Evolutionary conservation across 2,888 invertebrate species (phyloP), one percentile per base, ranked within the genome.

Genomic region (Hesperia comma): DNA sequence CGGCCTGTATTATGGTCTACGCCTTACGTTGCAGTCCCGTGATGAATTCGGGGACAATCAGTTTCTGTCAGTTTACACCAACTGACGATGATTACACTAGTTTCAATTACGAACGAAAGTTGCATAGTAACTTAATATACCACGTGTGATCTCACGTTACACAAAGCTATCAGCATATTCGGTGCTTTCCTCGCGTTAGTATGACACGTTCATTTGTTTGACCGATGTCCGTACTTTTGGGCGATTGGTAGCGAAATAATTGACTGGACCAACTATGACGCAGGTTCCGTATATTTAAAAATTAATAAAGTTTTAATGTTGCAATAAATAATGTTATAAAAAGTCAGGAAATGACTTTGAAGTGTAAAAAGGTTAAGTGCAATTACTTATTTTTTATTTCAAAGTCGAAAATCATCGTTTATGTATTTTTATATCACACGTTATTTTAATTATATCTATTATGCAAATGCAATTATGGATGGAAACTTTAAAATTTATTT

Each of bases 191-290:
- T 75, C 74, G 72, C 77, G 75, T 74, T 71, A 74, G 67, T 66
- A 69, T 76, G 76, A 77, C 76, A 76, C 79, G 77, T 78, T 76
- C 77, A 77, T 79, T 75, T 75, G 69, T 72, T 71, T 77, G 68
- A 67, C 61, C 68, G 72, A 73, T 71, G 63, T 61, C 73, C 67
- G 68, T 51, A 67, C 60, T 69, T 46, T 58, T 67, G 61, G 57
- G 54, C 63, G 68, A 71, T 68, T 70, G 67, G 67, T 53, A 60
- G 60, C 67, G 58, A 56, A 69, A 68, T 69, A 71, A 70, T 71
- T 68, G 17, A 33, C n/a, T 53, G 21, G 6, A 53, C 6, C 10
- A 33, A 17, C 1, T 26, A 3, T 33, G 7, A 26, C 26, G 26
- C 5, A 54, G 54, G 33, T 54, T 33, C 33, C 8, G 51, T 26